Conservation (phyloP, 2,797 vertebrate species). For the Aphelocoma californica region DNA sequence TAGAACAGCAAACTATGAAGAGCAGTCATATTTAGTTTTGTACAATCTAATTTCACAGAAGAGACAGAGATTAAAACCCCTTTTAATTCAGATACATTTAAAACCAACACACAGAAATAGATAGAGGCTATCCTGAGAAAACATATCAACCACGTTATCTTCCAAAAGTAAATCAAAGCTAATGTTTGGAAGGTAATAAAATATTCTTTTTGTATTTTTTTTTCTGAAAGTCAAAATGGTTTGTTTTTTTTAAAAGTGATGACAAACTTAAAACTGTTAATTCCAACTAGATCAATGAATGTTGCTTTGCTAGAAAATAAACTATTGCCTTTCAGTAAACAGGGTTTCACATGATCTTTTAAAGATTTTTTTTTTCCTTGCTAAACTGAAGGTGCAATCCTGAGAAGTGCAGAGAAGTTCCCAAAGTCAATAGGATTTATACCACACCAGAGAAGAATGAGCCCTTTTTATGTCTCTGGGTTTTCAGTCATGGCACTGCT, state of each 20-base stretch:
- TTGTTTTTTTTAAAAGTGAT: neutral
- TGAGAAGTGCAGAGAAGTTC: constrained; percentile 22
- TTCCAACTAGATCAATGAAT: neutral
- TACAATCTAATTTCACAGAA: constrained; percentile 70
- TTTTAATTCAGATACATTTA: constrained; percentile 36
- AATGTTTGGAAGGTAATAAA: constrained; percentile 9
- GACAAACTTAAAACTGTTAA: neutral
- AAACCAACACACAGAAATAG: constrained; percentile 57
- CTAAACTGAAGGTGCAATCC: constrained; percentile 1
- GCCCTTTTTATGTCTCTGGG: neutral
- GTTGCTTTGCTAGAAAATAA: constrained; percentile 22
- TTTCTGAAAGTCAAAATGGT: neutral
- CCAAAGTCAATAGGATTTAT: neutral
- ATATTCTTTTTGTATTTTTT: neutral
- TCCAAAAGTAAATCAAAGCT: constrained; percentile 8
- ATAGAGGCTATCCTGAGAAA: constrained; percentile 61
- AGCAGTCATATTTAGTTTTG: constrained; percentile 58
- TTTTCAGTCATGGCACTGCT: neutral
- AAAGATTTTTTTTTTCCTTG: neutral
- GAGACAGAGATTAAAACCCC: constrained; percentile 35
- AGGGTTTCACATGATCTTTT: neutral
- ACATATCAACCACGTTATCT: constrained; percentile 28
- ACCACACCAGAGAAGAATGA: neutral
- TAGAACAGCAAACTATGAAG: constrained; percentile 63
- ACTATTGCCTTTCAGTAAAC: constrained; percentile 4